Evolutionary conservation across 2,888 invertebrate species (phyloP), one percentile per base, ranked within the genome.

Genomic region (Antheraea assamensis): DNA sequence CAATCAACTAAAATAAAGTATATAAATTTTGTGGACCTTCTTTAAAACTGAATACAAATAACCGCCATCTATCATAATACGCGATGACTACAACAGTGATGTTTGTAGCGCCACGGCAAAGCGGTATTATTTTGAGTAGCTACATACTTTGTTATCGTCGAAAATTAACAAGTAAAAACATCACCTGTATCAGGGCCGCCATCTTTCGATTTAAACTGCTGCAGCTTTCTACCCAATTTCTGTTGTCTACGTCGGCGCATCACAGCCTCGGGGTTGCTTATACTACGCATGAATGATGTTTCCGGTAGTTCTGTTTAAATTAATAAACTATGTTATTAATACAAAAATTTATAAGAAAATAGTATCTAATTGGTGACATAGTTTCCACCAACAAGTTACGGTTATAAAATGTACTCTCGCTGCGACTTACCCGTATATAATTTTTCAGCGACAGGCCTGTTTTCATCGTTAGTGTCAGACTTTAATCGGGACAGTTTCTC

Each of bases 201-300:
- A 86, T 99, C 99, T 90, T 98, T 97, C 74, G 98, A 98, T 76
- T 98, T 96, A 94, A 99, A 99, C 92, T 99, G 98, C 88, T 99
- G 98, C 85, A 99, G 95, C 92, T 99, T 99, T 87, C 98, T 97
- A 90, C 99, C 99, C 73, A 99, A 95, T 90, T 99, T 99, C 92
- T 99, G 99, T 87, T 99, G 99, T 35, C 99, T 95, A 73, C 99
- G 95, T 72, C 99, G 96, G 78, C 99, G 96, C 99, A 99, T 99
- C 82, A 99, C 99, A 76, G 99, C 99, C 95, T 99, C 99, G 4
- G 99, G 99, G 95, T 99, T 99, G 78, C 99, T 99, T 89, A 99
- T 99, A 83, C 99, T 99, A 85, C 99, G 96, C 71, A 99, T 99
- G 93, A 99, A 99, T 83, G 98, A 99, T 72, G 99, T 99, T 94